Evolutionary conservation across 2,113 vertebrate species (phyloP).

Genomic region (Myiozetetes cayanensis): DNA sequence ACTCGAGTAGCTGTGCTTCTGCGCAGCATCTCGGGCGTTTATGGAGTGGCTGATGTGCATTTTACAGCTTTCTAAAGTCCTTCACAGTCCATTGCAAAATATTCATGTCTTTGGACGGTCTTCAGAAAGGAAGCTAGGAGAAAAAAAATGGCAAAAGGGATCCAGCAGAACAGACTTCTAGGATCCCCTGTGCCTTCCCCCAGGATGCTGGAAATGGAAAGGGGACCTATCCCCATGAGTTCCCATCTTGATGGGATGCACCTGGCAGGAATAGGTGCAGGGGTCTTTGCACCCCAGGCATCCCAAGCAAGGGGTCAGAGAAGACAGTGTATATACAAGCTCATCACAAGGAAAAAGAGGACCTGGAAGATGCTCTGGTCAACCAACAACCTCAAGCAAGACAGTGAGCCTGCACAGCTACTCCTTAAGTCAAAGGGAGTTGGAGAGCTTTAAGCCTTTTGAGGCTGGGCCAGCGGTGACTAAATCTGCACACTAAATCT

Average conservation of each 20-base stretch:
- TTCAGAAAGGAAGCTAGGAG: background rate
- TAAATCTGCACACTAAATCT: background rate
- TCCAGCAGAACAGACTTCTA: background rate
- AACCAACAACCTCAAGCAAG: background rate
- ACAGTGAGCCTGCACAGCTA: background rate
- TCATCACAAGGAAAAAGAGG: background rate
- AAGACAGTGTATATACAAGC: background rate
- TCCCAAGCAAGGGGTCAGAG: background rate
- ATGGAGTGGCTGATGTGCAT: background rate
- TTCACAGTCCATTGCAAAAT: conserved; percentile 23
- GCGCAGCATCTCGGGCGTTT: background rate
- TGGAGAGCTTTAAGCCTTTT: background rate
- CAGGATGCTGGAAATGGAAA: background rate
- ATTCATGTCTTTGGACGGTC: background rate
- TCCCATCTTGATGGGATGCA: background rate
- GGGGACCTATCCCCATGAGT: background rate
- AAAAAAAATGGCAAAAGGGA: background rate
- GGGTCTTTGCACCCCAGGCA: background rate
- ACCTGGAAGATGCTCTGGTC: background rate
- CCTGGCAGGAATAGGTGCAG: background rate
- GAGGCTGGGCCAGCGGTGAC: background rate
- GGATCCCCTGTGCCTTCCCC: background rate
- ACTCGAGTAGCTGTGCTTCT: conserved; percentile 32
- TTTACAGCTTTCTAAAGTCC: conserved; percentile 31
- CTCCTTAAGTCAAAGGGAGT: background rate